Evolutionary conservation across 2,888 invertebrate species (phyloP), one percentile per base, ranked within the genome.

Genomic region (Zygothrica quintamaculata): DNA sequence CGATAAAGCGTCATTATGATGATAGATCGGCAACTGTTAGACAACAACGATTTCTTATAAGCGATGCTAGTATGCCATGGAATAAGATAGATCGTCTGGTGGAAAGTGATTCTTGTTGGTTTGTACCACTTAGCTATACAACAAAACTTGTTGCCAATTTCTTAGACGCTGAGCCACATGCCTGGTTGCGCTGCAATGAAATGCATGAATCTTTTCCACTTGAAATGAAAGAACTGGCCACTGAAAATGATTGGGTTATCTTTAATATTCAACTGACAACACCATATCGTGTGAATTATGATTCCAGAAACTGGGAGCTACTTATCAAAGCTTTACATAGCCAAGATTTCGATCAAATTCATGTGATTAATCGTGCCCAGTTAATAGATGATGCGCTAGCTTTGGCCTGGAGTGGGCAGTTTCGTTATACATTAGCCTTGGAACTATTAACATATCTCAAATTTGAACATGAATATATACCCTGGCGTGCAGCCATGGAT

Each of bases 381-480:
- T 91, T 98, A 15, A 91, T 98, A 36, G 94, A 96, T 48, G 98
- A 98, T 89, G 93, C 94, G 0, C 92, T 95, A 68, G 94, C 94
- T 7, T 56, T 89, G 46, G 95, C 95, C n/a, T 93, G 93, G 92
- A 90, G 93, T 36, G 94, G 93, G 31, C 90, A 93, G 47, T 90
- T 95, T 1, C 92, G 93, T 56, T 96, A 96, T 77, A 91, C 92
- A 0, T 91, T 93, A 1, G 92, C 94, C 0, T 91, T 96, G 51
- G 91, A 91, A 4, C 77, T 93, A 3, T 75, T 92, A 8, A 89
- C 89, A 22, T 93, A 93, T 77, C 77, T 93, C 13, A 62, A 60
- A 6, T 84, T 88, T 1, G 92, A 92, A 73, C 82, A 73, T 0
- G 89, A 90, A 36, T 92, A 91, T 48, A 87, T 90, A 33, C 92